Evolutionary conservation across 2,888 invertebrate species (phyloP).

Genomic region (Euclidia mi): DNA sequence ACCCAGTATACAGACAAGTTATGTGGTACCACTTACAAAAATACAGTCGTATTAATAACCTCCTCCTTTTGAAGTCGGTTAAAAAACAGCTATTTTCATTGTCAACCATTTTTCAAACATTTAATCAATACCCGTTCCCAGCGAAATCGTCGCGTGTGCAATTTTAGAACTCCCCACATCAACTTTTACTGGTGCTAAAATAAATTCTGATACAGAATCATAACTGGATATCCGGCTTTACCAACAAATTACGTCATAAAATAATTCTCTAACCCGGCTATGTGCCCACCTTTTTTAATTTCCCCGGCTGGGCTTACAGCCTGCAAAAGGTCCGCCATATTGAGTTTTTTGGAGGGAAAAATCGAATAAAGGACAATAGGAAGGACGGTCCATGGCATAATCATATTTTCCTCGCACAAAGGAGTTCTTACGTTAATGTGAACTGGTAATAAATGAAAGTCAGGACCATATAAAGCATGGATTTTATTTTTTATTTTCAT

Average conservation of each 20-base stretch:
- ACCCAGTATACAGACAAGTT: too few species aligned
- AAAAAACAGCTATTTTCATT: too few species aligned
- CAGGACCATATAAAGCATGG: constrained; percentile 70
- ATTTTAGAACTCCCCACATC: constrained; percentile 22
- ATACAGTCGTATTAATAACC: too few species aligned
- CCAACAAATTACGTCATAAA: constrained; percentile 42
- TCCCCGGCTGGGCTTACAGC: constrained; percentile 59
- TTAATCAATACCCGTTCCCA: constrained; percentile 34
- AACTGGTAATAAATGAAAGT: constrained; percentile 84
- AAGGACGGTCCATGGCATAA: constrained; percentile 82
- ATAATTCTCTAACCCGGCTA: constrained; percentile 36
- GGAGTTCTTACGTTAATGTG: constrained; percentile 86
- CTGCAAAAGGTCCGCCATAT: constrained; percentile 72
- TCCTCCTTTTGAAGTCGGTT: too few species aligned
- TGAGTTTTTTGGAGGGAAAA: constrained; percentile 74
- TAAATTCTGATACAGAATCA: constrained; percentile 21
- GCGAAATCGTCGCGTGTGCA: constrained; percentile 14
- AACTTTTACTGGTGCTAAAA: constrained; percentile 2
- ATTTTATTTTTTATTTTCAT: constrained; percentile 61
- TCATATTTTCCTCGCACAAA: constrained; percentile 88
- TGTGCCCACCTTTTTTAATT: constrained; percentile 65
- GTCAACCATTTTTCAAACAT: too few species aligned
- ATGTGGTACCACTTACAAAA: too few species aligned
- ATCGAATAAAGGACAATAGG: constrained; percentile 86
- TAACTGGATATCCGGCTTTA: constrained; percentile 12